phyloP scores from a whole-genome alignment of 2,888 invertebrate genomes.

The Acrocyrtus sp. region DNA sequence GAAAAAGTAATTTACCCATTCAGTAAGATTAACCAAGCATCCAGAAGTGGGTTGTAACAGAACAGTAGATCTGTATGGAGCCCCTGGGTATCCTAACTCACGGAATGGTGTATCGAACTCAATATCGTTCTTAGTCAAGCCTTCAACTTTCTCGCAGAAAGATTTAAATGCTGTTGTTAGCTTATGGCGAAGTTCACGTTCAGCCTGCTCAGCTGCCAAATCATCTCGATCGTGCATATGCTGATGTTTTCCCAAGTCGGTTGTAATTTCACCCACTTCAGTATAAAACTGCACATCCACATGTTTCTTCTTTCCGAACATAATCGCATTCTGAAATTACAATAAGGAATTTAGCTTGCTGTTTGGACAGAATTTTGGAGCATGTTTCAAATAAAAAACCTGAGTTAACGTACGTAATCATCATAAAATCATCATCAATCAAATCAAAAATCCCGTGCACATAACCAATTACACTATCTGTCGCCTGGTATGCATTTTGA shows the following conservation, averaged over 20 bases:
- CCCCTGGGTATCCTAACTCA: conserved; percentile 97
- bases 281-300: conserved; percentile 99
- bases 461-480: no score
- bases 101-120: conserved; percentile 99
- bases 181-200: conserved; percentile 94
- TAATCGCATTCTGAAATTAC: conserved; percentile 84
- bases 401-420: no score
- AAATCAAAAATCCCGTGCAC: no score
- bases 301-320: conserved; percentile 99
- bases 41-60: conserved; percentile 97
- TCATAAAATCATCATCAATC: no score
- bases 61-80: conserved; percentile 95
- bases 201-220: conserved; percentile 97
- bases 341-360: conserved; percentile 93
- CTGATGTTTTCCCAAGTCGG: conserved; percentile 98
- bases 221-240: conserved; percentile 99
- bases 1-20: conserved; percentile 92
- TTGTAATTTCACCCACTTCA: conserved; percentile 99
- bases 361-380: no score
- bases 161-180: conserved; percentile 97
- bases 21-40: conserved; percentile 96
- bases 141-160: conserved; percentile 97
- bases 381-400: no score
- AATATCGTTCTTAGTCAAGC: conserved; percentile 94
- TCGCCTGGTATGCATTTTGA: no score